Percentiles rank a stretch among this genome's conserved stretches.
Conservation (phyloP, 2,113 vertebrate genomes). For the Notothenia coriiceps region DNA sequence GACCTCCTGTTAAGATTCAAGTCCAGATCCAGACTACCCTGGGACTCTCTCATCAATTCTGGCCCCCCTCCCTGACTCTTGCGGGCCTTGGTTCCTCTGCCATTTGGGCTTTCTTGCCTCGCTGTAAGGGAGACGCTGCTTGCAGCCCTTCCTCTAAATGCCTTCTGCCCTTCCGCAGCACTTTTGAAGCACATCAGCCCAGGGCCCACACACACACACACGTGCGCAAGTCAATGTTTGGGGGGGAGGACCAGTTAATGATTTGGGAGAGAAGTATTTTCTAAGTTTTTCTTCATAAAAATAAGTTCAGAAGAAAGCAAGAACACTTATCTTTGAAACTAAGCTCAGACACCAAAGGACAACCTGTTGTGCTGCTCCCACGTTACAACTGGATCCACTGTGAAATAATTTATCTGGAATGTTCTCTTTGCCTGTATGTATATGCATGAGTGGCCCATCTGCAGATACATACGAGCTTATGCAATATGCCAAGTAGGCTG, state of each 20-base stretch:
- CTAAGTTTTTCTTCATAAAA: slow-evolving; percentile 45
- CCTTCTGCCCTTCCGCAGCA: slow-evolving; percentile 81
- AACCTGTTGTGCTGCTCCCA: slow-evolving; percentile 84
- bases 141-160: slow-evolving; percentile 72
- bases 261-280: slow-evolving; percentile 53
- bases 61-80: slow-evolving; percentile 40
- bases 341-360: slow-evolving; percentile 87
- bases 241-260: slow-evolving; percentile 53
- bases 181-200: slow-evolving; percentile 80
- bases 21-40: slow-evolving; percentile 48
- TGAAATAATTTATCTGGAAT: slow-evolving; percentile 85
- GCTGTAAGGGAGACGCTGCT: slow-evolving; percentile 66
- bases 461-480: slow-evolving; percentile 81
- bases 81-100: slow-evolving; percentile 69
- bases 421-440: slow-evolving; percentile 80
- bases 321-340: slow-evolving; percentile 68
- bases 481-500: slow-evolving; percentile 82
- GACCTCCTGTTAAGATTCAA: slow-evolving; percentile 47
- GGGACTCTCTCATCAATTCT: slow-evolving; percentile 33
- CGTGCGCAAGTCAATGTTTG: slow-evolving; percentile 30
- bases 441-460: slow-evolving; percentile 64
- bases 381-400: slow-evolving; percentile 86
- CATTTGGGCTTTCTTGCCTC: slow-evolving; percentile 66
- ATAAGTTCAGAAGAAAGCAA: slow-evolving; percentile 66
- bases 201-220: slow-evolving; percentile 49